Base-by-base conservation (phyloP, 2,113 vertebrate species). In the Protobothrops mucrosquamatus region DNA sequence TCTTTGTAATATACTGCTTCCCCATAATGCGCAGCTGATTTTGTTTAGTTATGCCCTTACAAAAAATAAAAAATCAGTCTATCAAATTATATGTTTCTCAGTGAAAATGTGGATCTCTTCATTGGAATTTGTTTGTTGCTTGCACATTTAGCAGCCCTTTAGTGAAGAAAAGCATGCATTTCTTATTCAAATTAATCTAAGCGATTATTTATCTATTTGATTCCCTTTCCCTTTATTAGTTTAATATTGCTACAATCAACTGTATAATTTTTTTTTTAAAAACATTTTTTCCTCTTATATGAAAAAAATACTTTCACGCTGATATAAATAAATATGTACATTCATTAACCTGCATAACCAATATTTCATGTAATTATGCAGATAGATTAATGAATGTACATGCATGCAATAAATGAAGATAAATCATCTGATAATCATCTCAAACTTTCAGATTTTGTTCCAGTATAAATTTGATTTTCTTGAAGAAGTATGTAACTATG, bases 401-500 rank as follows among this genome's bases (percentile, higher is more conserved):
- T 43, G 18, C 74, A 39, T 81, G 34, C 3, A 89, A 3, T 24
- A 69, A 20, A 43, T 87, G 12, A 85, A 15, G 90, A 69, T 18
- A 48, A 85, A 24, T 85, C 10, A 2, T 22, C 29, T 94, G 24
- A 1, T 11, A 85, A 20, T 86, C 46, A 9, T 85, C 74, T 48
- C 92, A 95, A 56, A 96, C 94, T 97, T 98, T 95, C 95, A 99
- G 99, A 97, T 97, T 69, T 96, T 99, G 94, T 98, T 98, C 94
- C 98, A 99, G 94, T 98, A 98, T 96, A 99, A 99, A 96, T 99
- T 99, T 97, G 99, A 99, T 90, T 99, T 99, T 96, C 97, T 99
- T 92, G 98, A 99, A 97, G 99, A 99, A 96, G 98, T 99, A 90
- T 99, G 99, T 94, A 99, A 99, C 94, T 98, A 99, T 1, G 99